Base-by-base conservation (phyloP, 2,888 invertebrate species). In the Chrysolina americana region DNA sequence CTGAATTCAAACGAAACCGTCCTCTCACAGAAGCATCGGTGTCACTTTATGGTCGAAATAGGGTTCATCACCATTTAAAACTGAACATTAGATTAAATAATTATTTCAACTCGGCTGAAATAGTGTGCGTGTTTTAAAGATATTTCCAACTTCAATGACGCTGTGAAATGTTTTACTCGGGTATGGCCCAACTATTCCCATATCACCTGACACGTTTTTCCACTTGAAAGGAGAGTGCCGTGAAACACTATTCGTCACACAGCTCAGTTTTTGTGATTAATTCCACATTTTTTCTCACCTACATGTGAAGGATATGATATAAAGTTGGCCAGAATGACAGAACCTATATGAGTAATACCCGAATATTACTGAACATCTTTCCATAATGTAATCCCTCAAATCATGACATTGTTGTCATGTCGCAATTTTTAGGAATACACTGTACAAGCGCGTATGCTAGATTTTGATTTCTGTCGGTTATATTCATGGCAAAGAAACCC, bases 181-280 rank as follows among this genome's bases (percentile, higher is more conserved):
- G 66, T 59, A 73, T 70, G 59, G 59, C 36, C 50, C 68, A 69
- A 47, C 65, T 68, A 53, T 65, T 70, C 59, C 65, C 71, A 48
- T 76, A 76, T 78, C 76, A 73, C 69, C 74, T 69, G 73, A 78
- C 78, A 78, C 69, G 76, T 78, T 78, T 78, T 78, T 78, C 76
- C 78, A 76, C 78, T 76, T 78, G 74, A 74, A 56, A 56, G n/a
- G 59, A 59, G 59, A 59, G 59, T 59, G 59, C 36, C 53, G 53
- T 53, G 21, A 21, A 13, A 13, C 21, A 21, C 59, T 59, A 17
- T 15, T 36, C n/a, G 36, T 36, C 36, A 36, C 36, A 23, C 17
- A 28, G n/a, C 8, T 23, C 28, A 6, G 59, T 23, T 13, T 36
- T 21, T 21, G 21, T 11, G 13, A 53, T 53, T 23, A 53, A 53